phyloP scores from a whole-genome alignment of 2,888 invertebrate genomes.

The Brachycybe producta region DNA sequence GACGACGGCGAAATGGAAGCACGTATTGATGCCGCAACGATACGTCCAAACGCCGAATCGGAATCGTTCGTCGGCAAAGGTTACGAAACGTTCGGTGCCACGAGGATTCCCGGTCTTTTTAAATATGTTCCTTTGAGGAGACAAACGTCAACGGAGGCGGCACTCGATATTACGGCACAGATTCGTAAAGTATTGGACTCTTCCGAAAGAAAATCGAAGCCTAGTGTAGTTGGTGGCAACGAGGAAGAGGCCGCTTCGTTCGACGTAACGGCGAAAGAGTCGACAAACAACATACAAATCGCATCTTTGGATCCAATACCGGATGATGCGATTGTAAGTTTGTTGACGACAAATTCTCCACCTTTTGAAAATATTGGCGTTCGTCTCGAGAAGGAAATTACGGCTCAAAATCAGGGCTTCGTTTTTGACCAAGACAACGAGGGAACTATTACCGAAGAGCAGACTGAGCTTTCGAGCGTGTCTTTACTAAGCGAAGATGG shows the following conservation, averaged over 20 bases:
- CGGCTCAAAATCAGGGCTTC: not conserved
- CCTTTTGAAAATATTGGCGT: constrained; percentile 15
- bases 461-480: not conserved
- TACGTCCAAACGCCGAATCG: too few relatives aligned
- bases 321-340: not conserved
- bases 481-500: not conserved
- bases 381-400: not conserved
- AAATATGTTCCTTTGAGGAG: constrained; percentile 9
- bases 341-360: not conserved
- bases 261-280: not conserved
- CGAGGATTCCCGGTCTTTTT: constrained; percentile 16
- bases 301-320: not conserved
- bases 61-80: too few relatives aligned
- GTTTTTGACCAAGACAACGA: too few relatives aligned
- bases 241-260: not conserved
- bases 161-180: not conserved
- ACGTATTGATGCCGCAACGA: not conserved
- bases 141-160: not conserved
- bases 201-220: constrained; percentile 2
- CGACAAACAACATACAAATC: not conserved
- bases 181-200: constrained; percentile 14
- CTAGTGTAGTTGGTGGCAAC: not conserved
- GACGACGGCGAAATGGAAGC: not conserved
- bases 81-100: constrained; percentile 14
- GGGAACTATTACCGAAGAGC: not conserved